phyloP scores from a whole-genome alignment of 2,113 vertebrate species.

The Otis tarda region DNA sequence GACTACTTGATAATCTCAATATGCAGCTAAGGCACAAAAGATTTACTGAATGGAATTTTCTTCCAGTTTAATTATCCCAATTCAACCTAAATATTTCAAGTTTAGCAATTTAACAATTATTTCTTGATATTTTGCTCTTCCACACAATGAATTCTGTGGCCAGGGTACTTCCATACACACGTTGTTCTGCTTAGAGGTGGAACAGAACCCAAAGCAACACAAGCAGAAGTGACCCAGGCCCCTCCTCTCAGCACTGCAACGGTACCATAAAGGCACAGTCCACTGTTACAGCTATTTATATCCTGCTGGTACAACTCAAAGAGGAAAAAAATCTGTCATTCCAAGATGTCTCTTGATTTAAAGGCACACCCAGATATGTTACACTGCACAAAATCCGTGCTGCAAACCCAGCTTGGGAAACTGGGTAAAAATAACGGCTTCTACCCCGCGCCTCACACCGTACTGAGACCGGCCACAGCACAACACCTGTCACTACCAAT shows the following conservation, averaged over 20 bases:
- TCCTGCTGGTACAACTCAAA: neutral
- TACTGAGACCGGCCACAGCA: neutral
- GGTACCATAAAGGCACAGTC: neutral
- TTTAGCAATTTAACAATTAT: neutral
- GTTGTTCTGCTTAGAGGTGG: accelerated
- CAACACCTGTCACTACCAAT: neutral
- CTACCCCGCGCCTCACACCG: neutral
- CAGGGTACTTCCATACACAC: neutral
- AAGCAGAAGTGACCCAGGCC: neutral
- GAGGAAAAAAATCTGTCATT: neutral
- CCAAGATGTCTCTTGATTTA: neutral
- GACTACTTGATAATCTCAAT: neutral
- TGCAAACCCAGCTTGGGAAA: neutral
- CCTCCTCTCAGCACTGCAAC: neutral
- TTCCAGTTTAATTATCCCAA: neutral
- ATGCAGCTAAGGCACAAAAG: neutral
- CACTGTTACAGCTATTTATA: neutral
- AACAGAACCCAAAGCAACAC: neutral
- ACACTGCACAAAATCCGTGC: neutral
- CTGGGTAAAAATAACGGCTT: accelerated
- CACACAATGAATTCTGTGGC: neutral
- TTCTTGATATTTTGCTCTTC: neutral
- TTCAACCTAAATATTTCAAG: neutral
- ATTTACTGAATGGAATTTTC: neutral
- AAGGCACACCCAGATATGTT: accelerated